These are phyloP conservation scores for Kryptolebias ocellatus DNA, from an alignment of 2,797 vertebrate species.

Conservation along the genomic window DNA sequence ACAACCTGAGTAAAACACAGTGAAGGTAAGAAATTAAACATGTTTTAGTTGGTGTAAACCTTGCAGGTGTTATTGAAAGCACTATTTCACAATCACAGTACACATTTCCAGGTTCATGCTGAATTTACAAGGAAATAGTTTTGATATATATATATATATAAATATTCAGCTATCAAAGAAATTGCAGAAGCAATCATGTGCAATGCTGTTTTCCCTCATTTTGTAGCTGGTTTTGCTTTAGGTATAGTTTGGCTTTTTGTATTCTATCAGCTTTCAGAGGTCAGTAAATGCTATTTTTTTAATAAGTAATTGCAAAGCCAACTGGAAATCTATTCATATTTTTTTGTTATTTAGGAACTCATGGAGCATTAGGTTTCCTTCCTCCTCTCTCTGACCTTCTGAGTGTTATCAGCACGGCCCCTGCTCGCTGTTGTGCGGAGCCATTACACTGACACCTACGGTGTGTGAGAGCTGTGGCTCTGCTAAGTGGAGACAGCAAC, in stretches of 20 bases:
- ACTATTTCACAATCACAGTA: neutral
- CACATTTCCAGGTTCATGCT: slow-evolving; percentile 5
- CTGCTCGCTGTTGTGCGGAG: slow-evolving; percentile 20
- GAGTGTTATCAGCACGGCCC: slow-evolving; percentile 11
- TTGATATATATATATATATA: slow-evolving; percentile 1
- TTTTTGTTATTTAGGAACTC: slow-evolving; percentile 6
- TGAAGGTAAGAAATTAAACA: neutral
- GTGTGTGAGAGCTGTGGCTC: slow-evolving; percentile 31
- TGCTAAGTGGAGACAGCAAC: slow-evolving; percentile 42
- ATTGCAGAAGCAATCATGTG: slow-evolving; percentile 14
- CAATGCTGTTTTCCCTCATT: slow-evolving; percentile 17
- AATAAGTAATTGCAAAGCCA: neutral
- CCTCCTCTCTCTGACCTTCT: neutral
- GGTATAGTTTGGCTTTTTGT: neutral
- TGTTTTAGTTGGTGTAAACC: neutral
- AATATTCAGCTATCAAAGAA: neutral
- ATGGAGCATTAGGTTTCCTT: slow-evolving; percentile 1
- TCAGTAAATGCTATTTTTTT: neutral
- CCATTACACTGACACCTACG: slow-evolving; percentile 20
- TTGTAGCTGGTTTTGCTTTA: slow-evolving; percentile 20
- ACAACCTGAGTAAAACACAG: neutral
- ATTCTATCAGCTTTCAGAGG: neutral
- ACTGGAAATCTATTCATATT: neutral
- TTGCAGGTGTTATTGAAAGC: slow-evolving; percentile 2
- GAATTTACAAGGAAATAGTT: neutral